phyloP scores from a whole-genome alignment of 2,797 vertebrate species.

The Linurgus olivaceus region DNA sequence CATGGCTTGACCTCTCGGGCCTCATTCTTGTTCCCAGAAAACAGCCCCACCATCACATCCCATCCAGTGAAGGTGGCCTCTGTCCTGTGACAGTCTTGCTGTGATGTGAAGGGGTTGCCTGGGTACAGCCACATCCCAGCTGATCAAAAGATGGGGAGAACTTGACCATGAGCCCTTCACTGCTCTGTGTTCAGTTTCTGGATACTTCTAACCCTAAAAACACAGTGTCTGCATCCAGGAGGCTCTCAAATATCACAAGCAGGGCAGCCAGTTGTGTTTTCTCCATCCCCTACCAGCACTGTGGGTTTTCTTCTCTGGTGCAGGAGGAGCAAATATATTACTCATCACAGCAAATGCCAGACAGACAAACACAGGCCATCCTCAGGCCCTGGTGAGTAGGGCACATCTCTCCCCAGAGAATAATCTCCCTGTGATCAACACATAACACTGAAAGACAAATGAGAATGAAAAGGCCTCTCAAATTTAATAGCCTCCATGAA shows the following conservation, averaged over 20 bases:
- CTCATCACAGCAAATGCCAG: not conserved
- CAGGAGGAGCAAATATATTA: not conserved
- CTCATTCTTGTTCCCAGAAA: not conserved
- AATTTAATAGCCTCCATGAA: conserved; percentile 66
- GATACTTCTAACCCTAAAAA: not conserved
- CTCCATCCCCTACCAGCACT: not conserved
- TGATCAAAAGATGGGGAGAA: not conserved
- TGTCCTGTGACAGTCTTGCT: not conserved
- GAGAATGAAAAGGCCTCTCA: conserved; percentile 50
- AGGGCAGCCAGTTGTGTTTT: not conserved
- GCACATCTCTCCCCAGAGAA: conserved; percentile 28
- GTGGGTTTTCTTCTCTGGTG: not conserved
- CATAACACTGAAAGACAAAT: conserved; percentile 55
- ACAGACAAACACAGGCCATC: not conserved
- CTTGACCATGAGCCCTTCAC: not conserved
- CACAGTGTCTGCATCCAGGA: not conserved
- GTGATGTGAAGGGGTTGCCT: not conserved
- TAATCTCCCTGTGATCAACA: conserved; percentile 31
- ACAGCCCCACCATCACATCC: rapidly evolving
- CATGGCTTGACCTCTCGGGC: not conserved
- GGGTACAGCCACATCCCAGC: not conserved
- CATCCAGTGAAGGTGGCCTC: not conserved
- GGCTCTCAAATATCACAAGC: not conserved
- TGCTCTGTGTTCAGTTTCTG: not conserved
- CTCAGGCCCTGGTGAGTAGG: not conserved